Base-by-base conservation (phyloP, 1,140 invertebrate species). In the Neodiprion virginianus region DNA sequence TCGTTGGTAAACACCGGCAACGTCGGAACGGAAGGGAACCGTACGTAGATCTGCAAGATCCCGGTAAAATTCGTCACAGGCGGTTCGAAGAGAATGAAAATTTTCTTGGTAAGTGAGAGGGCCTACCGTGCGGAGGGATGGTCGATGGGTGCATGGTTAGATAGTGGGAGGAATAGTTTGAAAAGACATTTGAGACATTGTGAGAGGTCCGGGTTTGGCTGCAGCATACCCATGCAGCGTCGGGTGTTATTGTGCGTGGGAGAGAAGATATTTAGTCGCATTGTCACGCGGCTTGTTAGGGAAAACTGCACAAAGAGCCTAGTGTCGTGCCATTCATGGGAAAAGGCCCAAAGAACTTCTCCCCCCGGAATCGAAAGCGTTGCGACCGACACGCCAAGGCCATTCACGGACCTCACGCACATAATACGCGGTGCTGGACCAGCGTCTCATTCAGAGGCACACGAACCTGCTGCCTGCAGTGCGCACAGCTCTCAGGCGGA, bases 221-320 rank as follows among this genome's bases (percentile, higher is more conserved):
- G 28, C 28, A 40, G 28, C 28, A 40, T 40, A 40, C 28, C 28
- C 28, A 40, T 40, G 28, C 28, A 40, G 28, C 28, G 28, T 40
- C 28, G 28, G 28, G 28, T 40, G 28, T 40, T 73, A 83, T 82
- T 83, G 81, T 83, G 78, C 69, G 75, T 77, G 76, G 76, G 78
- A 79, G 79, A 79, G 78, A 80, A 80, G 79, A 83, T 78, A 61
- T 61, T 61, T 61, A 83, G 79, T 82, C 75, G 80, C 80, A 81
- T 81, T 82, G 80, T 82, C 80, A 74, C 74, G 75, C 69, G 75
- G 80, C 79, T 84, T 81, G 81, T 82, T 84, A 79, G 78, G 79
- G 53, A 82, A 79, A 81, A 79, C 76, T 77, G 71, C 78, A 82
- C 79, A 79, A 81, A 76, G 79, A 79, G 78, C 79, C 77, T 77